Percentiles rank a stretch among this genome's conserved stretches.
These are phyloP conservation scores for Leuciscus idus DNA, from an alignment of 2,113 vertebrate species.

Conservation along the genomic window DNA sequence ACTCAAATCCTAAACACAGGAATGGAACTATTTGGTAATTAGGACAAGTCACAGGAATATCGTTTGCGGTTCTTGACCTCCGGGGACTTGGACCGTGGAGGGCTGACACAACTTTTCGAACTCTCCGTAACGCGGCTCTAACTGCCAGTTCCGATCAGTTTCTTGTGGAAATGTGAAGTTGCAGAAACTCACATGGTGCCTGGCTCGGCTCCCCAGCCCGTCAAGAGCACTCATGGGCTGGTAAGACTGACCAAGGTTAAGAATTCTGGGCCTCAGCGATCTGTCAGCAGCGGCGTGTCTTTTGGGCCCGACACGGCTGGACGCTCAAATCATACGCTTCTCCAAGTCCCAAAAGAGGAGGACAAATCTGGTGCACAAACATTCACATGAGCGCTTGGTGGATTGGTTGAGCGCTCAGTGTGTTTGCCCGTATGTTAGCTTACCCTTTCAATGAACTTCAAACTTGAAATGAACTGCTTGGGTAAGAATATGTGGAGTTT, in stretches of 20 bases:
- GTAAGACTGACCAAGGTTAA: conserved; percentile 49
- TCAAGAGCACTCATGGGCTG: conserved; percentile 51
- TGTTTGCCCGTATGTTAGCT: conserved; percentile 47
- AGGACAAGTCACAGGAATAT: conserved; percentile 67
- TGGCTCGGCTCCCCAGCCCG: conserved; percentile 38
- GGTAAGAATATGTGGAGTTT: conserved; percentile 9
- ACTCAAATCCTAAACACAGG: conserved; percentile 73
- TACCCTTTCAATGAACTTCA: conserved; percentile 49
- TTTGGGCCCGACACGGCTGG: conserved; percentile 56
- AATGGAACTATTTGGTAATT: conserved; percentile 74
- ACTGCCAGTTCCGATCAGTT: conserved; percentile 54
- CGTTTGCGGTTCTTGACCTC: conserved; percentile 52
- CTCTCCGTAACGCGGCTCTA: conserved; percentile 50
- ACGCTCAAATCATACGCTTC: conserved; percentile 59
- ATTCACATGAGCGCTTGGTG: conserved; percentile 56
- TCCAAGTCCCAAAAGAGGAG: conserved; percentile 59
- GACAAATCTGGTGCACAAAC: conserved; percentile 63
- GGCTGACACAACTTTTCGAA: conserved; percentile 58
- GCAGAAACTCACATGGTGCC: conserved; percentile 51
- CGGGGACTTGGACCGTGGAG: conserved; percentile 44
- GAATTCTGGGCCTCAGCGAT: conserved; percentile 58
- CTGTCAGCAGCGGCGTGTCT: conserved; percentile 63
- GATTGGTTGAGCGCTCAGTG: conserved; percentile 65
- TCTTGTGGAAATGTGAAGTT: conserved; percentile 48
- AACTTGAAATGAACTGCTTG: conserved; percentile 39